phyloP scores from a whole-genome alignment of 1,140 invertebrate species.

The Papilio polytes region DNA sequence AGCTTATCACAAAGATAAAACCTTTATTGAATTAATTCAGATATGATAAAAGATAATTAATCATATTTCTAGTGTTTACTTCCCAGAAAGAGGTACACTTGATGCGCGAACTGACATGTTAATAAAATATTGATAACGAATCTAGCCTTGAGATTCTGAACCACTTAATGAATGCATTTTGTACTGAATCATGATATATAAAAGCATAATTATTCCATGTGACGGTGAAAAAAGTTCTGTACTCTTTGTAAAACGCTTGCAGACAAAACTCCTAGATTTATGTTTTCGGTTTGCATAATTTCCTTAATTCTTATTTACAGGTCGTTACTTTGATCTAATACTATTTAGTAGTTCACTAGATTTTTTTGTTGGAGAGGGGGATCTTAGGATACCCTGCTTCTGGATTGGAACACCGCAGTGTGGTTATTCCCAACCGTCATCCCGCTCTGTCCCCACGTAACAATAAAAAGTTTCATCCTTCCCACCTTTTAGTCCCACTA shows the following conservation, averaged over 20 bases:
- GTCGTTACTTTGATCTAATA: no score
- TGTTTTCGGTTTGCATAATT: not conserved
- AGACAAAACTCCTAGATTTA: no score
- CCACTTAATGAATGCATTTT: constrained; percentile 26
- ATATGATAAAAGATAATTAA: constrained; percentile 47
- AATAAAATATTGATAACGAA: constrained; percentile 38
- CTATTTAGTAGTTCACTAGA: no score
- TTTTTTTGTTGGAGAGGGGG: no score
- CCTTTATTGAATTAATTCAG: constrained; percentile 42
- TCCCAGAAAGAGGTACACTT: constrained; percentile 15
- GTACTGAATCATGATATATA: constrained; percentile 7
- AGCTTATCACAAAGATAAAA: constrained; percentile 42
- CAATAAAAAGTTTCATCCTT: no score
- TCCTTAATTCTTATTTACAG: not conserved
- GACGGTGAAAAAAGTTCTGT: not conserved
- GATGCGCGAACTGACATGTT: constrained; percentile 30
- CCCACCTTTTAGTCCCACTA: no score
- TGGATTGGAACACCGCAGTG: no score
- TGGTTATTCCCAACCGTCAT: no score
- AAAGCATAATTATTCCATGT: not conserved
- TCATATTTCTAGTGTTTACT: constrained; percentile 39
- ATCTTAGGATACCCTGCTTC: no score
- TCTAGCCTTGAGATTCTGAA: constrained; percentile 24
- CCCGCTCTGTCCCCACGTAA: no score
- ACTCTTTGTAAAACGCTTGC: not conserved